These are phyloP conservation scores for Heliocidaris tuberculata DNA, from an alignment of 35 echinoderm and acorn worm genomes.

Conservation along the genomic window DNA sequence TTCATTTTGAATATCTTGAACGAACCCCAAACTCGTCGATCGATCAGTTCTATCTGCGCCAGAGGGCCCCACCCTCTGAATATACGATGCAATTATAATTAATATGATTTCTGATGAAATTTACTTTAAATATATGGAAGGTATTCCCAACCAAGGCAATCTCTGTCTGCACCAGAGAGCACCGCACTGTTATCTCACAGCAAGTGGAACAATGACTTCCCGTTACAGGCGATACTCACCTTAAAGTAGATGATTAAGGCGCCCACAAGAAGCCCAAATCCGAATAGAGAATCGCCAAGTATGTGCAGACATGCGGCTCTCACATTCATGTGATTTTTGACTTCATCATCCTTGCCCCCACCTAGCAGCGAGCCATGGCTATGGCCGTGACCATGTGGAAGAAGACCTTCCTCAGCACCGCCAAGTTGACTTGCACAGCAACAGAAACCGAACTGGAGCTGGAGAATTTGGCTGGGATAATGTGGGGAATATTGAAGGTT, in stretches of 20 bases:
- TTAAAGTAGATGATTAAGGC: slow-evolving; percentile 60
- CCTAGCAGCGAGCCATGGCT: neutral
- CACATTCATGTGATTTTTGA: slow-evolving; percentile 58
- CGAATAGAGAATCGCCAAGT: slow-evolving; percentile 59
- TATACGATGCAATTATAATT: too few species aligned
- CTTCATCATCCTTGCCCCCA: neutral
- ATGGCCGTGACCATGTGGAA: neutral
- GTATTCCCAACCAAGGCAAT: too few species aligned
- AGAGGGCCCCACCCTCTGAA: too few species aligned
- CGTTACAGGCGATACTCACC: neutral
- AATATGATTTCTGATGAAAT: too few species aligned
- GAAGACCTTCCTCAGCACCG: neutral
- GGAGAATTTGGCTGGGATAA: neutral
- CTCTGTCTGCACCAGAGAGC: too few species aligned
- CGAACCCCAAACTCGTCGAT: too few species aligned
- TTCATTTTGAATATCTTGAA: too few species aligned
- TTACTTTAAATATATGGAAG: too few species aligned
- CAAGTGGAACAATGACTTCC: too few species aligned
- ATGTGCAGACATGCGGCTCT: slow-evolving; percentile 61
- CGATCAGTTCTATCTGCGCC: too few species aligned
- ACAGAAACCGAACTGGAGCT: slow-evolving; percentile 38
- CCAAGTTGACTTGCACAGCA: slow-evolving; percentile 19
- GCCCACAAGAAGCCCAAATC: slow-evolving; percentile 56
- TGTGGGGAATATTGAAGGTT: neutral
- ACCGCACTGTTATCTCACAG: too few species aligned